Conservation (phyloP, 2,888 invertebrate genomes). For the Cactoblastis cactorum region DNA sequence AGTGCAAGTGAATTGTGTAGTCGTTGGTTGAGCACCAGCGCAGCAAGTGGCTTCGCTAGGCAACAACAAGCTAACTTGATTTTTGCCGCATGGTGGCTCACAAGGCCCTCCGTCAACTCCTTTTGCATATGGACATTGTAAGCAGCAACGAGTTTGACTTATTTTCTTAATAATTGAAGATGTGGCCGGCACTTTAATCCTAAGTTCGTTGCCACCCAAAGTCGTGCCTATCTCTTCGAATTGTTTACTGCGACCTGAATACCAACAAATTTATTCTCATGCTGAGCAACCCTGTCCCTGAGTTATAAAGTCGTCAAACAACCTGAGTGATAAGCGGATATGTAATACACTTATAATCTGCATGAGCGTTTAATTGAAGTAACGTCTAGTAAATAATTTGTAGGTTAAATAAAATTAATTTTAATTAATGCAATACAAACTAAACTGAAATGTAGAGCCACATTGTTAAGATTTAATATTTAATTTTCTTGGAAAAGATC, state of each 20-base stretch:
- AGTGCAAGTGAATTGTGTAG: conserved; percentile 66
- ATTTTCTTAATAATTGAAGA: conserved; percentile 68
- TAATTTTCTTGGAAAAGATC: too few species aligned
- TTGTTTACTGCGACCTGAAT: conserved; percentile 69
- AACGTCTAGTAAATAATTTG: background rate
- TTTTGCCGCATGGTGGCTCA: conserved; percentile 61
- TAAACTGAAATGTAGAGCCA: background rate
- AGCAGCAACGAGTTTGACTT: conserved; percentile 63
- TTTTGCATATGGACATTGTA: conserved; percentile 58
- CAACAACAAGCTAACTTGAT: conserved; percentile 60
- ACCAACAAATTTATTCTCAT: conserved; percentile 60
- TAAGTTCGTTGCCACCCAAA: conserved; percentile 66
- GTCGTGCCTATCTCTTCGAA: conserved; percentile 71
- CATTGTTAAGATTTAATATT: too few species aligned
- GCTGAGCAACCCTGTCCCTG: conserved; percentile 27
- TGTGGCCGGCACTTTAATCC: conserved; percentile 65
- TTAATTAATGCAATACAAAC: background rate
- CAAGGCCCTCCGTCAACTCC: conserved; percentile 44
- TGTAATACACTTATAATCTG: background rate
- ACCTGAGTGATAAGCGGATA: background rate
- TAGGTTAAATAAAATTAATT: too few species aligned
- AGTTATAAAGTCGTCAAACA: conserved; percentile 3
- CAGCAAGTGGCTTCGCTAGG: conserved; percentile 61
- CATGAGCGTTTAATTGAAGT: background rate
- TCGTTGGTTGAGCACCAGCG: conserved; percentile 47